phyloP scores from a whole-genome alignment of 2,888 invertebrate species.

The Drosophila dives region DNA sequence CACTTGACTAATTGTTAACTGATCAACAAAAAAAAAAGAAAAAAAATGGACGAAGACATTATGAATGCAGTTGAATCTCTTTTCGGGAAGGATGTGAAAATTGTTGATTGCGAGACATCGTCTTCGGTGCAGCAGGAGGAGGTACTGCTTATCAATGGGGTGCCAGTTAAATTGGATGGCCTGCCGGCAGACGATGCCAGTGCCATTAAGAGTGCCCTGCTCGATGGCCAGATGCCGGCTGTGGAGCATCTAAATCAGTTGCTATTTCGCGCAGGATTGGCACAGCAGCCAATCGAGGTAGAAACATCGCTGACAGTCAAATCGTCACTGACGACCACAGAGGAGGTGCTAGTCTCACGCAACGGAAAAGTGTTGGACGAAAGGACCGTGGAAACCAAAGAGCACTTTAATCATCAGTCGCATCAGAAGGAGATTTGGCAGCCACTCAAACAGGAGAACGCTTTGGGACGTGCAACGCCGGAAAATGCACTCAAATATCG shows the following conservation, averaged over 20 bases:
- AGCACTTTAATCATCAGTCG: slow-evolving; percentile 89
- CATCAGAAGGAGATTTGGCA: slow-evolving; percentile 89
- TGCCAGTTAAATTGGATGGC: slow-evolving; percentile 89
- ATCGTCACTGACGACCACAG: slow-evolving; percentile 89
- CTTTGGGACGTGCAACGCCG: slow-evolving; percentile 55
- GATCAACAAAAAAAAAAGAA: slow-evolving; percentile 16
- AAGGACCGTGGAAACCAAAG: slow-evolving; percentile 89
- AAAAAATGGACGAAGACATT: slow-evolving; percentile 89
- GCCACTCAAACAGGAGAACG: slow-evolving; percentile 82
- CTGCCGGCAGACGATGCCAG: slow-evolving; percentile 89
- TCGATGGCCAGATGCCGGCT: slow-evolving; percentile 89
- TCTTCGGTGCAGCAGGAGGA: slow-evolving; percentile 90
- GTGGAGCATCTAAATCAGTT: slow-evolving; percentile 90
- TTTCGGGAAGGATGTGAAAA: slow-evolving; percentile 89
- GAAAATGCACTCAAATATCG: slow-evolving; percentile 68
- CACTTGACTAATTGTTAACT: slow-evolving; percentile 59
- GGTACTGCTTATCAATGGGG: slow-evolving; percentile 89
- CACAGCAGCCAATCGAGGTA: slow-evolving; percentile 89
- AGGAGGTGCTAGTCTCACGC: slow-evolving; percentile 89
- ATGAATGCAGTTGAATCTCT: slow-evolving; percentile 91
- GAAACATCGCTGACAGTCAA: slow-evolving; percentile 90
- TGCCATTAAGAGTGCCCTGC: slow-evolving; percentile 89
- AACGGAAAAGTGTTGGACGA: slow-evolving; percentile 90
- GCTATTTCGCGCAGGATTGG: slow-evolving; percentile 88
- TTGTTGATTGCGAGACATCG: slow-evolving; percentile 90